Percentiles rank a stretch among this genome's conserved stretches.
phyloP scores from a whole-genome alignment of 2,888 invertebrate species.

The Drosophila prostipennis region DNA sequence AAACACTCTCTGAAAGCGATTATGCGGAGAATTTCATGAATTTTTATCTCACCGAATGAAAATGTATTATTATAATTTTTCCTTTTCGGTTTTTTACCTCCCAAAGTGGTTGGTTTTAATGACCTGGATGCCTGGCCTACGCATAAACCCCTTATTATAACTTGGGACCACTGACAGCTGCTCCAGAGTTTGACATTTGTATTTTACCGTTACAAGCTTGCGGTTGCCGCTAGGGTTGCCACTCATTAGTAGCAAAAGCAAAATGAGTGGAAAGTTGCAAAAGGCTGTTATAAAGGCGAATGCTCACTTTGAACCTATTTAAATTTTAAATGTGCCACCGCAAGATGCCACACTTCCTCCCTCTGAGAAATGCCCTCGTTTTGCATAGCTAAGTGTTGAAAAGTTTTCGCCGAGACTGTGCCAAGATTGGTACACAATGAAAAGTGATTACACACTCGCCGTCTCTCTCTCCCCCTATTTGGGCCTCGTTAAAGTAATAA shows the following conservation, averaged over 20 bases:
- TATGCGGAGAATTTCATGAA: background rate
- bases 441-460: slow-evolving; percentile 56
- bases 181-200: slow-evolving; percentile 28
- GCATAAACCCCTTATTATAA: background rate
- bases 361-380: background rate
- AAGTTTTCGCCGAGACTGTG: slow-evolving; percentile 59
- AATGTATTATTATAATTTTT: no score
- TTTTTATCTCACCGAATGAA: background rate
- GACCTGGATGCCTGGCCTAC: background rate
- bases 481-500: slow-evolving; percentile 41
- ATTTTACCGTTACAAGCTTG: slow-evolving; percentile 30
- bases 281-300: slow-evolving; percentile 25
- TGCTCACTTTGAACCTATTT: slow-evolving; percentile 48
- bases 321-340: slow-evolving; percentile 60
- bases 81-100: no score
- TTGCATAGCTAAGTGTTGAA: slow-evolving; percentile 25
- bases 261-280: slow-evolving; percentile 8
- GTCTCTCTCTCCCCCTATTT: background rate
- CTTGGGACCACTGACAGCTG: slow-evolving; percentile 20
- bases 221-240: slow-evolving; percentile 20
- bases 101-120: no score
- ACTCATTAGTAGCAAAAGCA: slow-evolving; percentile 19
- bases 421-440: slow-evolving; percentile 41
- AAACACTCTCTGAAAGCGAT: background rate
- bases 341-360: slow-evolving; percentile 29